A percentile compares a stretch with the other conserved stretches of the same genome.
Evolutionary conservation across 1,140 invertebrate genomes (phyloP).

Genomic region (Agraylea sexmaculata): DNA sequence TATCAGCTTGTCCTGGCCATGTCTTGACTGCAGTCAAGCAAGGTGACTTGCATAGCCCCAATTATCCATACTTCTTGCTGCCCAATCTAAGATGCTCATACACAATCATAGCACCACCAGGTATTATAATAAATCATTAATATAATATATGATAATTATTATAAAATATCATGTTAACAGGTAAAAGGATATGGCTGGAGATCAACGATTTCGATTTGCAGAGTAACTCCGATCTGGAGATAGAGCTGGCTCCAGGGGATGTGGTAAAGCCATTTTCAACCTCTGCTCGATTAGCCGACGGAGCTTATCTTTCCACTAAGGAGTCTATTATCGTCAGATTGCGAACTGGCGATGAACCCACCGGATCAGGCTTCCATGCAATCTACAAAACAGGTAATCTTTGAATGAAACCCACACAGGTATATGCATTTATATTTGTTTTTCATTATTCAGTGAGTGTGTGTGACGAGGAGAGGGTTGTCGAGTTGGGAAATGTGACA

Average conservation of each 20-base stretch:
- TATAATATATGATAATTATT: background rate
- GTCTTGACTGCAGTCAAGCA: conserved; percentile 50
- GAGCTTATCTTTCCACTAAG: conserved; percentile 46
- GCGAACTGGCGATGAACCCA: conserved; percentile 42
- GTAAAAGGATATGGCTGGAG: conserved; percentile 52
- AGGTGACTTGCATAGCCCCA: conserved; percentile 46
- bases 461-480: conserved; percentile 26
- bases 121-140: conserved; percentile 22
- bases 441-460: conserved; percentile 15
- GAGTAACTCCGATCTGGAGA: conserved; percentile 41
- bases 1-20: conserved; percentile 50
- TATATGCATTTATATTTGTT: background rate
- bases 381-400: conserved; percentile 45
- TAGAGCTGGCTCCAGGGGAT: conserved; percentile 39
- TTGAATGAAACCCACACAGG: background rate
- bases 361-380: conserved; percentile 46
- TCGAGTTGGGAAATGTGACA: conserved; percentile 26
- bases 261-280: conserved; percentile 41
- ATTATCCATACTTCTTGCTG: conserved; percentile 56
- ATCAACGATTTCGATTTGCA: conserved; percentile 46
- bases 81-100: conserved; percentile 54
- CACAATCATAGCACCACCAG: conserved; percentile 48
- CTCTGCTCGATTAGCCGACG: conserved; percentile 40
- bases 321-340: conserved; percentile 45
- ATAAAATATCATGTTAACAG: conserved; percentile 21